Base-by-base conservation (phyloP, 35 echinoderm and acorn worm genomes). In the Apostichopus parvimensis region DNA sequence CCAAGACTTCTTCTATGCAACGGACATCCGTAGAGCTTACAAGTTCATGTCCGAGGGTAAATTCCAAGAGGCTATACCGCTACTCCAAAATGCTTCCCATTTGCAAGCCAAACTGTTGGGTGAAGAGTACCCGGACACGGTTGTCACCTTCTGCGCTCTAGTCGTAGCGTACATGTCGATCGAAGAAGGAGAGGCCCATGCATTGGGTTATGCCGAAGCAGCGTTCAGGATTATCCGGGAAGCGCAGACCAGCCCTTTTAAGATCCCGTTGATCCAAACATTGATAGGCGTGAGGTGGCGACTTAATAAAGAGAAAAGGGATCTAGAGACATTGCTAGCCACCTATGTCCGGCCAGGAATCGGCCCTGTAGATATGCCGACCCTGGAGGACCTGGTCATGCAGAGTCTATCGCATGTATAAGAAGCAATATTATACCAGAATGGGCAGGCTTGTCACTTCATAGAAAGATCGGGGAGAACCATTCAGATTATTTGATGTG, bases 51-150 rank as follows among this genome's bases (percentile, higher is more conserved):
- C 90, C 5, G 91, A 86, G 17, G 60, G 86, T 20, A 78, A 93
- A 61, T 98, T 92, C 79, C 92, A 95, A 77, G 97, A 98, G 70
- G 94, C 97, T 6, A 87, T 98, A 77, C 97, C 97, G 1, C 77
- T 91, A 25, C 87, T 98, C 4, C 97, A 98, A 90, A 98, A 98
- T 92, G 94, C 94, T 0, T 89, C 95, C 9, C 97, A 98, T 72
- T 91, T 98, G 18, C 97, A 98, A 80, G 97, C 95, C 55, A 98
- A 98, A 78, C 93, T 98, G 77, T 75, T 98, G 1, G 97, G 97
- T 4, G 92, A 93, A 17, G 78, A 90, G n/a, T 93, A 98, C 83
- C 94, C 65, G 20, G 93, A 95, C 72, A 95, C 94, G 0, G 89
- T 95, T 5, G 77, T 91, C n/a, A 98, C 97, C 10, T 81, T 94